Conservation (phyloP, 2,888 invertebrate species). For the Anthoptus insignis region DNA sequence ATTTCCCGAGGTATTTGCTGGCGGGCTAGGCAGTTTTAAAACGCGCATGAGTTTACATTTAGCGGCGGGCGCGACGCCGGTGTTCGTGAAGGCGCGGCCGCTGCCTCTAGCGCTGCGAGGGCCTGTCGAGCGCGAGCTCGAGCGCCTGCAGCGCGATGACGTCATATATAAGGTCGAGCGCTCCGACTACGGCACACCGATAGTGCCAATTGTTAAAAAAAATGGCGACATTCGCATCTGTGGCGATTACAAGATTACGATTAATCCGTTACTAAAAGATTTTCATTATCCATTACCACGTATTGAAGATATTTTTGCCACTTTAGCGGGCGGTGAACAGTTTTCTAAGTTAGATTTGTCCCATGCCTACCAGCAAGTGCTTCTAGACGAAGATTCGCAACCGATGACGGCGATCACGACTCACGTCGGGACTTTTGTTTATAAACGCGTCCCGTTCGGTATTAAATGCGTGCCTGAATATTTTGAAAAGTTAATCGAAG, state of each 20-base stretch:
- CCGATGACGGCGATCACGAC: slow-evolving; percentile 46
- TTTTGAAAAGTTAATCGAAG: slow-evolving; percentile 47
- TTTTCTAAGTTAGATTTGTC: slow-evolving; percentile 51
- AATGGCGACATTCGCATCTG: slow-evolving; percentile 38
- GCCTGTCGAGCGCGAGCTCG: background rate
- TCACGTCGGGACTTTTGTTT: slow-evolving; percentile 48
- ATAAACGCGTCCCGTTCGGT: slow-evolving; percentile 45
- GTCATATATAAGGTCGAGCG: slow-evolving; percentile 35
- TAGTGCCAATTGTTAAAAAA: slow-evolving; percentile 38
- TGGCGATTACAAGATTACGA: slow-evolving; percentile 48
- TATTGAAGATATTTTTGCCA: slow-evolving; percentile 50
- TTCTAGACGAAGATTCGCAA: slow-evolving; percentile 42
- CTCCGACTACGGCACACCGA: slow-evolving; percentile 45
- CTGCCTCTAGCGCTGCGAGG: slow-evolving; percentile 28
- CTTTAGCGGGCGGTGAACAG: slow-evolving; percentile 46
- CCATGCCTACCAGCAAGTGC: slow-evolving; percentile 48
- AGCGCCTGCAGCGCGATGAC: slow-evolving; percentile 25
- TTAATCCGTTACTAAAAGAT: slow-evolving; percentile 41
- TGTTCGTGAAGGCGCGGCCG: background rate
- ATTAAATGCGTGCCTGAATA: slow-evolving; percentile 48
- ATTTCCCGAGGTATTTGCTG: slow-evolving; percentile 41
- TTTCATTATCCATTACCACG: slow-evolving; percentile 43
- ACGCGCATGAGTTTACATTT: background rate
- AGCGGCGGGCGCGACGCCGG: background rate
- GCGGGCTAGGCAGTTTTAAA: slow-evolving; percentile 38